Conservation (phyloP, 23 tunicate species). For the Styela clava region DNA sequence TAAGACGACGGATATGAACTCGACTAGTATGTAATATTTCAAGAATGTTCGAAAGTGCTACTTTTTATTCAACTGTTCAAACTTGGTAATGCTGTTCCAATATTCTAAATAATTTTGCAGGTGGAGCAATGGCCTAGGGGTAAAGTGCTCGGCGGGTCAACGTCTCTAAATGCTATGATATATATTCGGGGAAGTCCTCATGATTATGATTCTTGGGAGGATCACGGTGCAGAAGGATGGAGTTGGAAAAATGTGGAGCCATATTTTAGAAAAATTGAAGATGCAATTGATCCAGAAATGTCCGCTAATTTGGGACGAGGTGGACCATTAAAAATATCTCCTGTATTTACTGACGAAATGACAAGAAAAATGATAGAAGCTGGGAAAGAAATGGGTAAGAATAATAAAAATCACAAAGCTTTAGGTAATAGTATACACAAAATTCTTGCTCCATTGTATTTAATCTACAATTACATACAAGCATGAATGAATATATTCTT, state of each 20-base stretch:
- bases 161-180: conserved; percentile 46
- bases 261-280: conserved; percentile 55
- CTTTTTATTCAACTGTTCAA: no score
- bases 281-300: neutral
- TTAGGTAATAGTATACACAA: no score
- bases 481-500: no score
- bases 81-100: no score
- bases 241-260: conserved; percentile 43
- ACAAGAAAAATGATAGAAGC: neutral
- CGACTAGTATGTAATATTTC: no score
- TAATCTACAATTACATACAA: no score
- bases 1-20: no score
- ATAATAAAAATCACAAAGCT: no score
- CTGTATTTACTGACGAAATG: neutral
- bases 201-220: conserved; percentile 70
- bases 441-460: no score
- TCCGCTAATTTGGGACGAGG: neutral
- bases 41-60: no score
- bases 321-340: conserved; percentile 10
- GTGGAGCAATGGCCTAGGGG: conserved; percentile 53
- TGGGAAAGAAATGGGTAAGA: neutral
- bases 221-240: conserved; percentile 72
- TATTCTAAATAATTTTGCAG: conserved; percentile 19
- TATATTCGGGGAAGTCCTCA: conserved; percentile 55
- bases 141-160: conserved; percentile 72